A percentile compares a stretch with the other conserved stretches of the same genome.
Conservation (phyloP, 2,113 vertebrate species). For the Tricholaema leucomelas region DNA sequence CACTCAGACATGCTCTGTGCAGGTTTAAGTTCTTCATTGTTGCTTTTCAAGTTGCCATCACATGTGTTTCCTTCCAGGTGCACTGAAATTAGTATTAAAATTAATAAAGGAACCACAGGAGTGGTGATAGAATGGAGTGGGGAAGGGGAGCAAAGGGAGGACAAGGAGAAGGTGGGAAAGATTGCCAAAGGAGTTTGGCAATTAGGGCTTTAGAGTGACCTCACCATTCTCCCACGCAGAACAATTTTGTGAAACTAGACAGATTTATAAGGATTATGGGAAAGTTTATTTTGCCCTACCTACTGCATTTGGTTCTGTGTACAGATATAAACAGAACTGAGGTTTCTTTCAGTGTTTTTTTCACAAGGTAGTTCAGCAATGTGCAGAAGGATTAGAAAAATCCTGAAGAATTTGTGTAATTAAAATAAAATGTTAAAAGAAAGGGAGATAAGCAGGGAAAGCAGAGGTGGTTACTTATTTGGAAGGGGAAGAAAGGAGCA, state of each 20-base stretch:
- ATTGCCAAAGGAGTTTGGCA: conserved; percentile 32
- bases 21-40: neutral
- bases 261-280: conserved; percentile 53
- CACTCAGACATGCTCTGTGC: neutral
- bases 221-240: conserved; percentile 49
- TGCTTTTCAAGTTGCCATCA: neutral
- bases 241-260: conserved; percentile 37
- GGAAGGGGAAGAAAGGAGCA: neutral
- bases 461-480: neutral
- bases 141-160: conserved; percentile 36
- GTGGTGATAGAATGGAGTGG: neutral
- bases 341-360: conserved; percentile 17
- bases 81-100: neutral
- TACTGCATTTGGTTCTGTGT: conserved; percentile 2
- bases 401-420: neutral
- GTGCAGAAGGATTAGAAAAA: neutral
- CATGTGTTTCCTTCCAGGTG: neutral
- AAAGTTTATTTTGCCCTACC: conserved; percentile 54
- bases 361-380: neutral
- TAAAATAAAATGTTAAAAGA: neutral
- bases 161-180: conserved; percentile 26
- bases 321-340: neutral
- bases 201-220: conserved; percentile 1
- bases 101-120: neutral
- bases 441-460: neutral